Evolutionary conservation across 1,140 invertebrate species (phyloP).

Genomic region (Ostrea denselamellosa): DNA sequence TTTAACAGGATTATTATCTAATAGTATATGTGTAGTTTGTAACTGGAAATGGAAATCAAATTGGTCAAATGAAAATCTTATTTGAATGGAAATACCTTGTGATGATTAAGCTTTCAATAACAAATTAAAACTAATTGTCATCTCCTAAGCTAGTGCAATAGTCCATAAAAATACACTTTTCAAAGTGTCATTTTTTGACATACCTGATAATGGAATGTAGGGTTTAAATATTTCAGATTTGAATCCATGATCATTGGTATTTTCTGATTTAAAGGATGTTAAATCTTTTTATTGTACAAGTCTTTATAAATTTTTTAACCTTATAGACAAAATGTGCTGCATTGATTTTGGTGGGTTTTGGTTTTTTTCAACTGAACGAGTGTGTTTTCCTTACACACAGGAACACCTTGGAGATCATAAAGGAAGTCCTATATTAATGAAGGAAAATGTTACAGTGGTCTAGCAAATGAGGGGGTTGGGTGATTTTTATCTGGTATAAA

Average conservation of each 20-base stretch:
- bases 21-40: neutral
- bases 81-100: constrained; percentile 4
- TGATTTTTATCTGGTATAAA: neutral
- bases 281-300: neutral
- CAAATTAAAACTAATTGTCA: neutral
- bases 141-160: neutral
- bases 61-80: neutral
- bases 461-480: constrained; percentile 36
- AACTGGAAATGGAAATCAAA: neutral
- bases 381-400: neutral
- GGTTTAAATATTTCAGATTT: neutral
- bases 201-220: neutral
- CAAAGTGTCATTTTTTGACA: neutral
- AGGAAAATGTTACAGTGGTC: neutral
- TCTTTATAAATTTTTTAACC: neutral
- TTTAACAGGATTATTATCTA: constrained; percentile 9
- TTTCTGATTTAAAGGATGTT: neutral
- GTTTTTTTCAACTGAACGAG: too few species aligned
- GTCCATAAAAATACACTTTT: neutral
- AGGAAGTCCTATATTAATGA: constrained; percentile 5
- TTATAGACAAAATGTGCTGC: too few species aligned
- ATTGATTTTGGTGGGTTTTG: too few species aligned
- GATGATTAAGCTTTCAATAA: neutral
- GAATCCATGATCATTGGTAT: neutral
- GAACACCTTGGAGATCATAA: neutral